phyloP scores from a whole-genome alignment of 1,140 invertebrate species.

The Portunus trituberculatus region DNA sequence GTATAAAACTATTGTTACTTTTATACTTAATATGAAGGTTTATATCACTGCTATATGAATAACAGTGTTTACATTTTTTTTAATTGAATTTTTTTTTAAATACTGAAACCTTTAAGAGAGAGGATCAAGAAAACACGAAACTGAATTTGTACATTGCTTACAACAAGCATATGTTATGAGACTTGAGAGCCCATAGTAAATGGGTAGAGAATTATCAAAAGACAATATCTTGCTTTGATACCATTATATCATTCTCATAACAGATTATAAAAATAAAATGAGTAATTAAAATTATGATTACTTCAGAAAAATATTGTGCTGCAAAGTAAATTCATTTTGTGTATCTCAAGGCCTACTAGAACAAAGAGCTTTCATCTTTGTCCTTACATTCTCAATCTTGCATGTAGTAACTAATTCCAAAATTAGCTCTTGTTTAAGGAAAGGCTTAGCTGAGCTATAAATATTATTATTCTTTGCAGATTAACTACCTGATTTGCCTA shows the following conservation, averaged over 20 bases:
- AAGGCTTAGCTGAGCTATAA: background rate
- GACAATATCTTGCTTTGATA: background rate
- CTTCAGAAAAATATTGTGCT: background rate
- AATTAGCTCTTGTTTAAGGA: background rate
- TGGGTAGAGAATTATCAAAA: background rate
- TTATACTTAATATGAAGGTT: no score
- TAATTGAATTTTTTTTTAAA: no score
- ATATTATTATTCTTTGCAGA: no score
- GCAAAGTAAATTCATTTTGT: background rate
- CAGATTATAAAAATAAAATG: background rate
- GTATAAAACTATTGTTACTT: no score
- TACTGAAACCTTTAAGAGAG: no score
- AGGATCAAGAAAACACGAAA: no score
- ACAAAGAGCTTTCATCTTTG: background rate
- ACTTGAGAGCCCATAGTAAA: no score
- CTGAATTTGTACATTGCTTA: no score
- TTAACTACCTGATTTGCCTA: no score
- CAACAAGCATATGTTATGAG: no score
- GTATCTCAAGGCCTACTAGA: background rate
- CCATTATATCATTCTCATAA: background rate
- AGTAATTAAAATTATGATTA: background rate
- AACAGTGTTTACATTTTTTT: no score
- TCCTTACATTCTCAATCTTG: background rate
- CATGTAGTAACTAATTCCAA: background rate
- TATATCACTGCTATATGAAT: no score